Evolutionary conservation across 64 coral and sea anemone genomes (phyloP).

Genomic region (Pachyseris speciosa): DNA sequence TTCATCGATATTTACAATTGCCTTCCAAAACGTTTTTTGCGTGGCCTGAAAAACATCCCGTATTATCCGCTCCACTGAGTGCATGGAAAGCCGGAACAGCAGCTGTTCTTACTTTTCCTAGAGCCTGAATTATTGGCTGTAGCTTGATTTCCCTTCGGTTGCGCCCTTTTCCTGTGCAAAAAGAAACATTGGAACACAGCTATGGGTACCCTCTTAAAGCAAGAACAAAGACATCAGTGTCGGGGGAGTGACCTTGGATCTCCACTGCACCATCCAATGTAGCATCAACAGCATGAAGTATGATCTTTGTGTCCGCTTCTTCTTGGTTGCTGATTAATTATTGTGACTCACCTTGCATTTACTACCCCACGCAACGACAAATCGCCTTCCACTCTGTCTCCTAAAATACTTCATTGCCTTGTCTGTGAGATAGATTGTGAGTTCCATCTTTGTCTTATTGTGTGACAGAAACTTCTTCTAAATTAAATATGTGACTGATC

Average conservation of each 20-base stretch:
- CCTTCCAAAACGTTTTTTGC: constrained; percentile 53
- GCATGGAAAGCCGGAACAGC: constrained; percentile 46
- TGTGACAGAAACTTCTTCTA: constrained; percentile 51
- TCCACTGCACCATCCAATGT: constrained; percentile 13
- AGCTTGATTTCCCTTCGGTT: constrained; percentile 36
- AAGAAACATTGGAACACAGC: constrained; percentile 1
- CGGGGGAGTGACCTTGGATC: constrained; percentile 29
- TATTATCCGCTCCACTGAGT: constrained; percentile 57
- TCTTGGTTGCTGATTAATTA: constrained; percentile 33
- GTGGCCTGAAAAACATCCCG: constrained; percentile 15
- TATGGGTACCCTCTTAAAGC: constrained; percentile 21
- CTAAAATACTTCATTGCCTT: neutral
- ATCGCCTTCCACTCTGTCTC: neutral
- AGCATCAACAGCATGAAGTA: constrained; percentile 32
- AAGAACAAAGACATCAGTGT: constrained; percentile 51
- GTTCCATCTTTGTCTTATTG: constrained; percentile 14
- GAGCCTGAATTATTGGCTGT: constrained; percentile 24
- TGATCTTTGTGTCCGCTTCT: constrained; percentile 43
- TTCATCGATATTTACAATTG: constrained; percentile 38
- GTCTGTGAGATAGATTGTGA: neutral
- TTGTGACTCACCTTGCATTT: constrained; percentile 28
- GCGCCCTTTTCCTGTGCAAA: constrained; percentile 46
- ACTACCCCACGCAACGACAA: neutral
- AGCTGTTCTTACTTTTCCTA: neutral
- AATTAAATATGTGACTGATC: too few relatives aligned